Evolutionary conservation across 2,888 invertebrate species (phyloP), one percentile per base, ranked within the genome.

Genomic region (Hololepta plana): DNA sequence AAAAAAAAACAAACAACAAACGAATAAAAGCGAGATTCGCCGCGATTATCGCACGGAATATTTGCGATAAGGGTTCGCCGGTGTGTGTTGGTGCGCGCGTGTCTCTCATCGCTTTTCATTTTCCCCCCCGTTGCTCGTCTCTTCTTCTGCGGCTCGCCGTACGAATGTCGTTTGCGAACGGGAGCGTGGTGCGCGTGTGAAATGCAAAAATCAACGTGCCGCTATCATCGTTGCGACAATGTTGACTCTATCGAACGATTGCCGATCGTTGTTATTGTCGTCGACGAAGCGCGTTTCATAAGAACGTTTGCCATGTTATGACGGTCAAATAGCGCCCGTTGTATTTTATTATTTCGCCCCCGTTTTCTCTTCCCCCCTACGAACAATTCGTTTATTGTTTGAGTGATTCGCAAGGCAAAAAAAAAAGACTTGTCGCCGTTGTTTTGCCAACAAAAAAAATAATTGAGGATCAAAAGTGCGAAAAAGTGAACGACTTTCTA

Each of bases 281-380:
- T 34, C 19, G 40, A 40, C 35, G 38, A 39, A 36, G 46, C 47
- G 34, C 46, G 46, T 35, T 46, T 45, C 47, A 38, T 42, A 41
- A 48, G 42, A 46, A 47, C 47, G 38, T 32, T 48, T 45, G 49
- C 45, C 39, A 55, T 54, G 54, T 53, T 53, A 54, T 55, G 54
- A 55, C 47, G 51, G 42, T 49, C 39, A 48, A 45, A 37, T 42
- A 48, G 54, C 52, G 51, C 43, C 40, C 33, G 50, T 51, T 49
- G 52, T 55, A 43, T 49, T 49, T 51, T 51, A 43, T 40, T 36
- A 30, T 44, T 49, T 50, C 35, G 28, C 30, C 34, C 39, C 42
- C 42, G 42, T 50, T 43, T 41, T 43, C 42, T 40, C 15, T 38
- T 43, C 43, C 38, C 34, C 9, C 7, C 9, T 10, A 17, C n/a